These are phyloP conservation scores for Hyla sarda DNA, from an alignment of 2,113 vertebrate species.

Conservation along the genomic window DNA sequence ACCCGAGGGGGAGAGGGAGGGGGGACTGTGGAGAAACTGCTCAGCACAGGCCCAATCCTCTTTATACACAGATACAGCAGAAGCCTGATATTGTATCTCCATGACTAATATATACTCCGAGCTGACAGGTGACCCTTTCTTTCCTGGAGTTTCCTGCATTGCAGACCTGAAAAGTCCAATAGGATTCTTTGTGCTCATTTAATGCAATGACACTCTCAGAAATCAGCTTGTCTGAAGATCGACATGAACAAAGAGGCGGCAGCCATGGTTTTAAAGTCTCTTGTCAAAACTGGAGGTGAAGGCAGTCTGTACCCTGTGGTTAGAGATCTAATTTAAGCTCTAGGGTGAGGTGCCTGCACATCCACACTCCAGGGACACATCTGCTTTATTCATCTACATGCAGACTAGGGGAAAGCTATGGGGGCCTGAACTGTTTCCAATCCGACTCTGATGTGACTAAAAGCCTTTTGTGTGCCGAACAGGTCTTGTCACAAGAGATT, in stretches of 20 bases:
- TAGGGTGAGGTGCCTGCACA: constrained; percentile 10
- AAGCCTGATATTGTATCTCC: not conserved
- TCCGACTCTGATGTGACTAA: not conserved
- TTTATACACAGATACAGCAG: too few relatives aligned
- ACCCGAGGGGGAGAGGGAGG: not conserved
- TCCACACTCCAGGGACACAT: not conserved
- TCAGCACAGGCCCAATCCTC: not conserved
- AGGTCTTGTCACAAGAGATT: not conserved
- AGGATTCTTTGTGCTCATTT: constrained; percentile 23
- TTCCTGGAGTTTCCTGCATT: constrained; percentile 36
- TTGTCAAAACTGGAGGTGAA: not conserved
- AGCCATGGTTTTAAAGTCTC: not conserved
- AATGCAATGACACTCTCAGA: constrained; percentile 30
- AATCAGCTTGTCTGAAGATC: constrained; percentile 1
- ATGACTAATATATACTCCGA: not conserved
- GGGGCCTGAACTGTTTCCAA: not conserved
- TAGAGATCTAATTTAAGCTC: not conserved
- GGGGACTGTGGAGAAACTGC: not conserved
- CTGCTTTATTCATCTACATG: not conserved
- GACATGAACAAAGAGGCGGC: constrained; percentile 26
- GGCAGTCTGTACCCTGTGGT: not conserved
- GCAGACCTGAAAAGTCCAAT: constrained; percentile 49
- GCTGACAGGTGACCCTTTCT: constrained; percentile 3
- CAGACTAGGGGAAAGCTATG: not conserved
- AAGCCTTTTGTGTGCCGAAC: constrained; percentile 1